phyloP scores from a whole-genome alignment of 2,113 vertebrate species.

The Leucoraja erinaceus region DNA sequence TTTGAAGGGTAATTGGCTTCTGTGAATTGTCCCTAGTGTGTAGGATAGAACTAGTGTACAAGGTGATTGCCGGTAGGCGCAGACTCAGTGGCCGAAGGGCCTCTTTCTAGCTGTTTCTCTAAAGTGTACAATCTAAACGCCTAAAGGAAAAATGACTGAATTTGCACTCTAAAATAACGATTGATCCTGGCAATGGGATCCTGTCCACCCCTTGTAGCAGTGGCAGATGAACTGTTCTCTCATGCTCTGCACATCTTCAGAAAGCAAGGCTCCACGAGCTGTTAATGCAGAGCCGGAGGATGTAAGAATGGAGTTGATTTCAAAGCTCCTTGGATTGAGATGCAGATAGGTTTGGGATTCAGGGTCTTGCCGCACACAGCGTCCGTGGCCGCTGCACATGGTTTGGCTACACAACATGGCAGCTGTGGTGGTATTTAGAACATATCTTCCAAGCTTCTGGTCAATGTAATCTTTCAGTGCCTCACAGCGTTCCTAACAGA shows the following conservation, averaged over 20 bases:
- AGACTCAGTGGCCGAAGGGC: too few species aligned
- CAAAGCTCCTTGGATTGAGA: slow-evolving; percentile 57
- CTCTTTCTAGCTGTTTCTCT: too few species aligned
- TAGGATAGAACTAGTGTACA: too few species aligned
- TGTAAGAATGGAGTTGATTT: slow-evolving; percentile 46
- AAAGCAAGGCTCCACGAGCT: slow-evolving; percentile 54
- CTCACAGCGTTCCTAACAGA: slow-evolving; percentile 62
- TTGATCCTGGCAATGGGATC: slow-evolving; percentile 51
- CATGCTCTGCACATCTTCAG: slow-evolving; percentile 51
- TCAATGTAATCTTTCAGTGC: slow-evolving; percentile 64
- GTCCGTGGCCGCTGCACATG: slow-evolving; percentile 62
- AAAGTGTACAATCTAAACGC: too few species aligned
- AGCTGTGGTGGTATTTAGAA: slow-evolving; percentile 57
- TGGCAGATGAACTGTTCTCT: slow-evolving; percentile 58
- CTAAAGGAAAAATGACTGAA: neutral
- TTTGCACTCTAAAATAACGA: neutral
- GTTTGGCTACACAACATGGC: slow-evolving; percentile 59
- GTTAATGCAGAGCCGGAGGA: slow-evolving; percentile 49
- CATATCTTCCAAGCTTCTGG: slow-evolving; percentile 65
- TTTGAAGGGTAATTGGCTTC: too few species aligned
- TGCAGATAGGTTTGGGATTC: slow-evolving; percentile 56
- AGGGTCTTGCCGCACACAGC: slow-evolving; percentile 57
- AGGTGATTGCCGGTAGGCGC: too few species aligned
- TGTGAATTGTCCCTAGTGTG: too few species aligned
- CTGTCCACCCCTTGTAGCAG: slow-evolving; percentile 70